A percentile compares a stretch with the other conserved stretches of the same genome.
Evolutionary conservation across 2,797 vertebrate species (phyloP).

Genomic region (Sebastes aleutianus): DNA sequence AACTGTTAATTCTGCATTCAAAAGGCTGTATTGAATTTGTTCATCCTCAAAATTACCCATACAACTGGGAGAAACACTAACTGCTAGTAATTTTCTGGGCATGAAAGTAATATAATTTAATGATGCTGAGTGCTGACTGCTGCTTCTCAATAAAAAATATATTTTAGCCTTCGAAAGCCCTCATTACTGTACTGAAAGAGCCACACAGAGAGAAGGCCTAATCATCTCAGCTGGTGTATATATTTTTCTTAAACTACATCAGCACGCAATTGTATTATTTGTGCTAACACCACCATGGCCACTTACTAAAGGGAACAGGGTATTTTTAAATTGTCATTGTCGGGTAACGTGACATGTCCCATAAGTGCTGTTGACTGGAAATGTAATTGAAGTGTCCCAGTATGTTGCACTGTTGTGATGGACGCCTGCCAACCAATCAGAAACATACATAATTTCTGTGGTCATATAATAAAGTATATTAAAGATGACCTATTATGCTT

Average conservation of each 20-base stretch:
- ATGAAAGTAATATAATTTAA: slow-evolving; percentile 1
- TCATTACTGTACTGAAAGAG: not conserved
- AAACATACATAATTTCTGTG: not conserved
- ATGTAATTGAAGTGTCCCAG: not conserved
- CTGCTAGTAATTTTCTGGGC: not conserved
- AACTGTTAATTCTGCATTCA: not conserved
- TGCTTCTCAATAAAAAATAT: not conserved
- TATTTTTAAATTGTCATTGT: not conserved
- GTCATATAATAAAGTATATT: not conserved
- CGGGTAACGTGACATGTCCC: not conserved
- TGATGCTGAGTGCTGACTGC: not conserved
- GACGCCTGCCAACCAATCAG: not conserved
- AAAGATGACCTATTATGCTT: not conserved
- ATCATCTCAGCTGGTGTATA: not conserved
- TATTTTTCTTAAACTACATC: not conserved
- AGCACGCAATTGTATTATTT: not conserved
- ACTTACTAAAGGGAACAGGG: not conserved
- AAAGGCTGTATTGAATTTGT: not conserved
- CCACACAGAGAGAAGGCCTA: not conserved
- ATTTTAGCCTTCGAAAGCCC: not conserved
- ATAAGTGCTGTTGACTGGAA: not conserved
- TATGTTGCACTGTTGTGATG: not conserved
- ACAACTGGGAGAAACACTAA: not conserved
- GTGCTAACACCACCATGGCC: not conserved
- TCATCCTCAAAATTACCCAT: not conserved